Conservation (phyloP, 2,113 vertebrate genomes). For the Oncorhynchus masou region DNA sequence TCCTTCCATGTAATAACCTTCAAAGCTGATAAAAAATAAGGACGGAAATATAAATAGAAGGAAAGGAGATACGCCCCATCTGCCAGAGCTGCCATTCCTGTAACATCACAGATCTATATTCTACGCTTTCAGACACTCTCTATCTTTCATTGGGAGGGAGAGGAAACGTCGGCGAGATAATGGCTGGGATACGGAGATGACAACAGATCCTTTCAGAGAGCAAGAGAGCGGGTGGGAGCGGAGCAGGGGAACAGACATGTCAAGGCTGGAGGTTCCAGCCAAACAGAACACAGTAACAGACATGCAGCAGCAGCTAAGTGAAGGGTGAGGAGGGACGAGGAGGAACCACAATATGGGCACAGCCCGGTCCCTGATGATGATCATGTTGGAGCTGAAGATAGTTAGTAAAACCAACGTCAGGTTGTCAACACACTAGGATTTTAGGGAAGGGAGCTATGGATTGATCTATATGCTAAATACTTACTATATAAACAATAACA, state of each 20-base stretch:
- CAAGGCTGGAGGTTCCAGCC: slow-evolving; percentile 78
- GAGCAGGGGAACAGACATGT: slow-evolving; percentile 83
- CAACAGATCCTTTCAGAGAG: slow-evolving; percentile 89
- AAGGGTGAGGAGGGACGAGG: slow-evolving; percentile 85
- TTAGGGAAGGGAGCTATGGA: slow-evolving; percentile 45
- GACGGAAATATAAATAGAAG: slow-evolving; percentile 72
- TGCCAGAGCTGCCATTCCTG: slow-evolving; percentile 73
- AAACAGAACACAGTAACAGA: slow-evolving; percentile 56
- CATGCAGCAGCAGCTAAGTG: slow-evolving; percentile 79
- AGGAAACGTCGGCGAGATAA: slow-evolving; percentile 75
- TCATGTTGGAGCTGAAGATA: neutral
- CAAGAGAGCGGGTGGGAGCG: slow-evolving; percentile 82
- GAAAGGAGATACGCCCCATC: slow-evolving; percentile 67
- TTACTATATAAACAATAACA: too few species aligned
- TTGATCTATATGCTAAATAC: neutral
- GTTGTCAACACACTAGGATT: slow-evolving; percentile 61
- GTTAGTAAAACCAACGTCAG: slow-evolving; percentile 21
- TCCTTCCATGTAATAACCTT: slow-evolving; percentile 67
- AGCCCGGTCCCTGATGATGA: slow-evolving; percentile 70
- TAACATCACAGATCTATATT: slow-evolving; percentile 72
- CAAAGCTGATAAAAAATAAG: slow-evolving; percentile 71
- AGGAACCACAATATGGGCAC: slow-evolving; percentile 81
- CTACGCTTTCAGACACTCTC: slow-evolving; percentile 69
- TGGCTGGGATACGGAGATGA: slow-evolving; percentile 80
- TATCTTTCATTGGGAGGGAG: slow-evolving; percentile 75